Base-by-base conservation (phyloP, 2,888 invertebrate genomes). In the Dasypogon diadema region DNA sequence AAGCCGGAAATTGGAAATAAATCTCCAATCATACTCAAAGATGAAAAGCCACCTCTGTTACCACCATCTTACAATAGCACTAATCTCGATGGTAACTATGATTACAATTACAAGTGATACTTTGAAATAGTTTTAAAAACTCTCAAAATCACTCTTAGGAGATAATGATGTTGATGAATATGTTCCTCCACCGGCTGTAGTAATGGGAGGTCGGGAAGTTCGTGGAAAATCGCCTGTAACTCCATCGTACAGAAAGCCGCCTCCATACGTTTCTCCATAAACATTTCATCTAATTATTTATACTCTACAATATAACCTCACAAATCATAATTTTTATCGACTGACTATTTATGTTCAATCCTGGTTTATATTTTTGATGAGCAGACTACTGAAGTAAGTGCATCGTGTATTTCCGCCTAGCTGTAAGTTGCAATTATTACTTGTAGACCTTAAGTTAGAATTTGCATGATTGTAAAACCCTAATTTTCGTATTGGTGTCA, bases 221-320 rank as follows among this genome's bases (percentile, higher is more conserved):
- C 90, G 90, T 80, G 89, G 92, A 80, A 91, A 92, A 91, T 81
- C 89, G 80, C 95, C 94, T 74, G 95, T 94, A 77, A 94, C 94
- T 63, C 95, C 96, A 78, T 94, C 95, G 81, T 96, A 97, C 89
- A 92, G 97, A 83, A 95, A 96, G 87, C 98, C 98, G 68, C 97
- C 98, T 78, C 98, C 98, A 46, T 98, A 98, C 87, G 97, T 98
- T 82, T 97, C 98, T 81, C 98, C 98, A 87, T 98, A 97, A 96
- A 82, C 46, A 46, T 30, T 24, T 68, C 3, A 48, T 26, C 18
- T 2, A 63, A 37, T 34, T 30, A 30, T 65, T 65, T 65, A 22
- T 60, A 34, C 60, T 60, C 14, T 18, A 54, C 56, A 56, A 73
- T 21, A 56, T 42, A 56, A 56, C 42, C 42, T 73, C 73, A 73